These are phyloP conservation scores for Phylloscopus trochilus DNA, from an alignment of 2,113 vertebrate species.

Conservation along the genomic window DNA sequence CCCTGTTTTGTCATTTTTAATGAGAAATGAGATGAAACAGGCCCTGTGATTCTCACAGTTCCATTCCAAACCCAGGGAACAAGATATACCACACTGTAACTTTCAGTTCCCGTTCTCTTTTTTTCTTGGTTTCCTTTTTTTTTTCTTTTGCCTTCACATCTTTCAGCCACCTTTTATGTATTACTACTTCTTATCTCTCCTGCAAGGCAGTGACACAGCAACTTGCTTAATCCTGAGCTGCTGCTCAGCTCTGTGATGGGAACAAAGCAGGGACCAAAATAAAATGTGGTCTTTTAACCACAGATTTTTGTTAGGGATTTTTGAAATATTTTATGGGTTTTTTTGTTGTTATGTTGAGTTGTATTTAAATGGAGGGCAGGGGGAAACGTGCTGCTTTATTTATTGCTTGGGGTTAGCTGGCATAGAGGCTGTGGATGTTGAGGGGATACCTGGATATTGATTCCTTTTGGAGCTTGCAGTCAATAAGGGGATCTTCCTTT, in stretches of 20 bases:
- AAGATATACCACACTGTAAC: neutral
- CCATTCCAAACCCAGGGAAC: neutral
- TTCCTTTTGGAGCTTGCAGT: neutral
- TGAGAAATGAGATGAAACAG: neutral
- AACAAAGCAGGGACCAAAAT: neutral
- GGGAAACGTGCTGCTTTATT: neutral
- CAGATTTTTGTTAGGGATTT: neutral
- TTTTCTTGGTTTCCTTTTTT: neutral
- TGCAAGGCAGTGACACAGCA: neutral
- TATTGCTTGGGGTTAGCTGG: neutral
- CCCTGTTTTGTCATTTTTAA: neutral
- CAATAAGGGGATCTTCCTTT: neutral
- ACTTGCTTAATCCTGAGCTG: neutral
- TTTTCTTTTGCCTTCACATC: neutral
- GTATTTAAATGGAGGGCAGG: neutral
- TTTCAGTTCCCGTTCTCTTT: neutral
- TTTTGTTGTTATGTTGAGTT: neutral
- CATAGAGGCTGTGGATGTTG: neutral
- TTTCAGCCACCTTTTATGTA: neutral
- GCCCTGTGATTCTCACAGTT: neutral
- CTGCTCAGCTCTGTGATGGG: neutral
- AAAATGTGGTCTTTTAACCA: neutral
- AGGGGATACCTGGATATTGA: neutral
- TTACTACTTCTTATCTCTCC: neutral
- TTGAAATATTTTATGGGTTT: neutral